Evolutionary conservation across 2,888 invertebrate genomes (phyloP).

Genomic region (Acronicta psi): DNA sequence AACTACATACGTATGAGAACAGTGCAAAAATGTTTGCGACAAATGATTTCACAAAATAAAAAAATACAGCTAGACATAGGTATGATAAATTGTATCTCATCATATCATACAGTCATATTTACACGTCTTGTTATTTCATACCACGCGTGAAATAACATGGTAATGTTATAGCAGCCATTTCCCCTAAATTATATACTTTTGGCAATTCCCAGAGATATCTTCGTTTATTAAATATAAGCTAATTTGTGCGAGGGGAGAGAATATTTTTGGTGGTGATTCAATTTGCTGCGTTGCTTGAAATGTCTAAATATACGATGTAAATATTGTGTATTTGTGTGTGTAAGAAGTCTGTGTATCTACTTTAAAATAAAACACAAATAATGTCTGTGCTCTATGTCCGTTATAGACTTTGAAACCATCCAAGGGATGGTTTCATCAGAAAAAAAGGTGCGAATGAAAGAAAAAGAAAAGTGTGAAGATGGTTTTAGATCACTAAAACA

Average conservation of each 20-base stretch:
- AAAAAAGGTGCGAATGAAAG: too few species aligned
- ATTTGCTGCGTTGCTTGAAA: constrained; percentile 32
- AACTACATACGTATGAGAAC: too few species aligned
- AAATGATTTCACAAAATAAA: too few species aligned
- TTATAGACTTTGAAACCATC: too few species aligned
- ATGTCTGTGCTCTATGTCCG: too few species aligned
- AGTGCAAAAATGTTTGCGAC: too few species aligned
- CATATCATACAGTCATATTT: constrained; percentile 6
- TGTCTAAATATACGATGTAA: constrained; percentile 11
- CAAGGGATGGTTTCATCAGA: too few species aligned
- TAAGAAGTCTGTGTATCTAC: constrained; percentile 30
- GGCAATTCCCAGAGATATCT: constrained; percentile 23
- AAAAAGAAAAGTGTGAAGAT: too few species aligned
- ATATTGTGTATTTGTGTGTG: neutral
- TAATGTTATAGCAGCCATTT: constrained; percentile 11
- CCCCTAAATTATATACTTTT: constrained; percentile 12
- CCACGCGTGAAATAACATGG: constrained; percentile 4
- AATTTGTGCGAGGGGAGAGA: constrained; percentile 11
- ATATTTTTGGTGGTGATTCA: constrained; percentile 31
- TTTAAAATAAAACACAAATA: too few species aligned
- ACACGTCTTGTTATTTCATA: constrained; percentile 11
- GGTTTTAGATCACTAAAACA: too few species aligned
- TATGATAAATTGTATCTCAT: too few species aligned
- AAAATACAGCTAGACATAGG: too few species aligned
- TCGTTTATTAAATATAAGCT: constrained; percentile 40